phyloP scores from a whole-genome alignment of 2,888 invertebrate genomes.

The Keiferia lycopersicella region DNA sequence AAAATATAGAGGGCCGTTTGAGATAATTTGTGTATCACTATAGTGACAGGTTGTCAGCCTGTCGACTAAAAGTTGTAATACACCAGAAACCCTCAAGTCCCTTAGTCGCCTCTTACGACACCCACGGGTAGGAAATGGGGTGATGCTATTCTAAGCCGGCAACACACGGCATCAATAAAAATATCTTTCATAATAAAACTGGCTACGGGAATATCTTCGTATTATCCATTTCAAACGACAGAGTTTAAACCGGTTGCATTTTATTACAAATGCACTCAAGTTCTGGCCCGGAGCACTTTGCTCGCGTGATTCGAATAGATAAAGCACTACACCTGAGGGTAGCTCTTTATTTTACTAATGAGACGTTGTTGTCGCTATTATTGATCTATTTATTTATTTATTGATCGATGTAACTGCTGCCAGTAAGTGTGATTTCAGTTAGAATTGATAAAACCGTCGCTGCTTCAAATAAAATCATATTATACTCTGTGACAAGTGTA shows the following conservation, averaged over 20 bases:
- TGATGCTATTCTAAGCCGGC: too few relatives aligned
- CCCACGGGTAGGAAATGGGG: too few relatives aligned
- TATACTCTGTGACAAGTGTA: too few relatives aligned
- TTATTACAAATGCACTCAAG: conserved; percentile 45
- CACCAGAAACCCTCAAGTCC: too few relatives aligned
- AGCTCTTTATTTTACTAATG: conserved; percentile 23
- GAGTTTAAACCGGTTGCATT: conserved; percentile 33
- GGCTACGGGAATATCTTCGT: neutral
- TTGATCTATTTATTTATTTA: too few relatives aligned
- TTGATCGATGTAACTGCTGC: neutral
- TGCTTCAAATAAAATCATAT: too few relatives aligned
- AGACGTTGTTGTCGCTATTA: neutral
- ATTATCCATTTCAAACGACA: neutral
- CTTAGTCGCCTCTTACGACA: too few relatives aligned
- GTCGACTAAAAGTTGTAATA: too few relatives aligned
- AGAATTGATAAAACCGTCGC: neutral
- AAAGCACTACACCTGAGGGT: conserved; percentile 12
- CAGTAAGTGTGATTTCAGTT: neutral
- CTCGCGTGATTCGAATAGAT: conserved; percentile 22
- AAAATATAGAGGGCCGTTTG: too few relatives aligned
- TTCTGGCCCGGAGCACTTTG: conserved; percentile 29
- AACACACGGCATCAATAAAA: too few relatives aligned
- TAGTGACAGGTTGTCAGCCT: too few relatives aligned
- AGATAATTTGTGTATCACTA: too few relatives aligned
- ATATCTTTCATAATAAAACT: neutral